Conservation (phyloP, 2,797 vertebrate species). For the Hylomyscus alleni region DNA sequence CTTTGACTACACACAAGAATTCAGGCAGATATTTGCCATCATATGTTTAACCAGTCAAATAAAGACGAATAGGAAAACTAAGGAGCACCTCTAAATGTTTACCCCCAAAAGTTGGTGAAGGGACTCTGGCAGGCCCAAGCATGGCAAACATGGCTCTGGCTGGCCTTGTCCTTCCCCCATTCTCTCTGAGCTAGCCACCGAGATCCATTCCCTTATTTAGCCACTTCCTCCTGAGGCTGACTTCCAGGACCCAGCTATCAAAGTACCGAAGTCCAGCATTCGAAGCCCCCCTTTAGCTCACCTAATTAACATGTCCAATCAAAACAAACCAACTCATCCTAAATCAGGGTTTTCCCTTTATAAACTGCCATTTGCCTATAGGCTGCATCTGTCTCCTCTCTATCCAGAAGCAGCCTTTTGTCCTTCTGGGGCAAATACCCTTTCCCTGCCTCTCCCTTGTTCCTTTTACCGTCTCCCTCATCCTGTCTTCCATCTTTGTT, state of each 20-base stretch:
- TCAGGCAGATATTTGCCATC: neutral
- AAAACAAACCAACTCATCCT: neutral
- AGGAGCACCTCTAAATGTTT: neutral
- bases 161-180: neutral
- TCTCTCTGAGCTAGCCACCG: neutral
- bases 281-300: neutral
- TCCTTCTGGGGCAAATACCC: neutral
- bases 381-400: neutral
- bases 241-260: neutral
- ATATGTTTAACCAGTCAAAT: neutral
- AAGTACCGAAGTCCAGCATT: neutral
- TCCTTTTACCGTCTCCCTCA: neutral
- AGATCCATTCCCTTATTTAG: neutral
- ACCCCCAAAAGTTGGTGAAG: neutral
- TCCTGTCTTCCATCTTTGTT: neutral
- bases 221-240: neutral
- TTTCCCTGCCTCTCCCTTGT: neutral
- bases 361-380: neutral
- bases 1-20: neutral
- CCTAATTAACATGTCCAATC: neutral
- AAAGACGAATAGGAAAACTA: slow-evolving; percentile 23
- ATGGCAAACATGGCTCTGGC: neutral
- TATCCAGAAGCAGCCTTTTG: neutral
- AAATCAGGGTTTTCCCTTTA: neutral
- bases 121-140: neutral